phyloP scores from a whole-genome alignment of 2,113 vertebrate species.

The Eulacestoma nigropectus region DNA sequence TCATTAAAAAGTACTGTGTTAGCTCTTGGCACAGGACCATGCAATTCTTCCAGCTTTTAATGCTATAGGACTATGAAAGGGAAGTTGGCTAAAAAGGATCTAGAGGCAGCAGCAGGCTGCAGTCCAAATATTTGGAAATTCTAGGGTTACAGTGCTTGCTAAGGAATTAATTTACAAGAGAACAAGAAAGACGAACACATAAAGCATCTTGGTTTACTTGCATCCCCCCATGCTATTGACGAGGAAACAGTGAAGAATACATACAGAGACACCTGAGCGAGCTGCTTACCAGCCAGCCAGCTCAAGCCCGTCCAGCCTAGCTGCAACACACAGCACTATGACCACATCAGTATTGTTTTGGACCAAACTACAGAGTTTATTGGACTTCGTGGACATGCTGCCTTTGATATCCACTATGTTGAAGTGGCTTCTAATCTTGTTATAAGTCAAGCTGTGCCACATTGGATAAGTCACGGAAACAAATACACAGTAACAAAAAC shows the following conservation, averaged over 20 bases:
- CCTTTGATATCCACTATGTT: background rate
- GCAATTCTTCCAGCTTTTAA: background rate
- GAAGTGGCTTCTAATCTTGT: background rate
- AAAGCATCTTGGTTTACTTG: background rate
- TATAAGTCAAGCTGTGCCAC: background rate
- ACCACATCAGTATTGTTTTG: background rate
- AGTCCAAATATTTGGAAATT: background rate
- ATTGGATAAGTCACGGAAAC: background rate
- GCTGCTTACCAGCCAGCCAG: background rate
- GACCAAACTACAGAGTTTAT: background rate
- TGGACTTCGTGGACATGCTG: background rate
- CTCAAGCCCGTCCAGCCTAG: background rate
- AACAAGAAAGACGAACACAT: background rate
- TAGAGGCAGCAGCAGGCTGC: background rate
- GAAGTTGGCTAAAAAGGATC: background rate
- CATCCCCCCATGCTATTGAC: background rate
- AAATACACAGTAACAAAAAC: background rate
- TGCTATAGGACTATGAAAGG: background rate
- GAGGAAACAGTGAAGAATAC: background rate
- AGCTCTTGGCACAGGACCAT: background rate
- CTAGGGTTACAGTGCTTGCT: background rate
- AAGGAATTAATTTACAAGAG: background rate
- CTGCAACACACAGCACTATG: background rate
- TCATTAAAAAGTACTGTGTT: background rate
- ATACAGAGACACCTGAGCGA: background rate